Percentiles rank a stretch among this genome's conserved stretches.
Conservation (phyloP, 92 coral and sea anemone genomes). For the Porites divaricata region DNA sequence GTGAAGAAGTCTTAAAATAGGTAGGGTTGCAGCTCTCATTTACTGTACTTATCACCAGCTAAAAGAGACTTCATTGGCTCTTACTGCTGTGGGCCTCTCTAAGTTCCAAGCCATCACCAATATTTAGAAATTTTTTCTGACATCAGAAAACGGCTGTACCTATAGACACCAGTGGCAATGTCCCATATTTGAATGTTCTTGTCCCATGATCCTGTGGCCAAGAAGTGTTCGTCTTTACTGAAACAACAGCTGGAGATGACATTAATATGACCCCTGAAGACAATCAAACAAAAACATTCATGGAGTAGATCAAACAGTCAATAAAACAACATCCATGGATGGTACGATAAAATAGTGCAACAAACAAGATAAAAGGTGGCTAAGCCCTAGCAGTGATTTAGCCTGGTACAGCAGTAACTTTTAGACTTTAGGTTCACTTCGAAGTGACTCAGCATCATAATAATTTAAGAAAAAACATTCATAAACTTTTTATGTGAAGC, state of each 20-base stretch:
- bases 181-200: constrained; percentile 96
- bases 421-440: too few relatives aligned
- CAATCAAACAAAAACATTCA: not conserved
- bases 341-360: too few relatives aligned
- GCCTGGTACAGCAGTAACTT: too few relatives aligned
- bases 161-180: constrained; percentile 92
- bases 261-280: constrained; percentile 88
- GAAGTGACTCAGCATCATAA: too few relatives aligned
- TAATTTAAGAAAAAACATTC: too few relatives aligned
- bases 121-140: not conserved
- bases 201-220: constrained; percentile 99
- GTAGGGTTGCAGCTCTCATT: too few relatives aligned
- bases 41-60: too few relatives aligned
- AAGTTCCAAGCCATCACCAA: not conserved
- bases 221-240: constrained; percentile 86
- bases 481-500: too few relatives aligned
- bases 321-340: not conserved
- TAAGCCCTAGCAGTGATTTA: too few relatives aligned
- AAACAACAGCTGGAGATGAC: constrained; percentile 90
- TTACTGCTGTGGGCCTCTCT: not conserved
- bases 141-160: constrained; percentile 33
- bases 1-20: too few relatives aligned
- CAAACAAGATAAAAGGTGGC: too few relatives aligned
- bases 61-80: not conserved
- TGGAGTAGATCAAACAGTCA: not conserved